Base-by-base conservation (phyloP, 2,113 vertebrate species). In the Corynorhinus townsendii region DNA sequence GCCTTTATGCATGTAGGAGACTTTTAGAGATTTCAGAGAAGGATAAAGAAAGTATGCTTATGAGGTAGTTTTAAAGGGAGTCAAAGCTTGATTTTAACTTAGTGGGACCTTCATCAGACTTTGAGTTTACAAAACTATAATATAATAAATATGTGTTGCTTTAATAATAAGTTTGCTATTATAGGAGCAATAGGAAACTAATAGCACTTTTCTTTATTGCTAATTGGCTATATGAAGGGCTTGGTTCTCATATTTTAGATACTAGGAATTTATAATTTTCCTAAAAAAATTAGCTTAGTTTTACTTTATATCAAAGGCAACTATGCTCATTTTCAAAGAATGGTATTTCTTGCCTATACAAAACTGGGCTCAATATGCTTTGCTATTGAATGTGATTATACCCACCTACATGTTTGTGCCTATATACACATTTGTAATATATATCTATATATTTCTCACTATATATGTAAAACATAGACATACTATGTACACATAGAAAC, bases 291-390 rank as follows among this genome's bases (percentile, higher is more conserved):
- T 56, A 86, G 16, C 38, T 35, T 68, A 7, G 68, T 89, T 94
- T 75, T 80, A 83, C 15, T 88, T 95, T 82, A 45, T 45, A 71
- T 79, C 26, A 87, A 83, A 68, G 43, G 7, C 45, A 92, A 38
- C 12, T 26, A 38, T 66, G 4, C 11, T 83, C 6, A n/a, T 56
- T 87, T 30, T 89, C 22, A 64, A 91, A 72, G 52, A 94, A 28
- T 69, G 52, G 3, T 59, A 59, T 38, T 87, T 86, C 54, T 89
- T 90, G 49, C 4, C 38, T 81, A 5, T 69, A 49, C 35, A 85
- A 82, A 95, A 62, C 49, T 92, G 56, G 5, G 12, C 28, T 76
- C 66, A 86, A n/a, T 87, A 66, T 86, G 6, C 93, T 90, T 97
- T 85, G 16, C 8, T 90, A 7, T 56, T 71, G 17, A 81, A 33